phyloP scores from a whole-genome alignment of 2,797 vertebrate species.

The Gymnopithys bicolor region DNA sequence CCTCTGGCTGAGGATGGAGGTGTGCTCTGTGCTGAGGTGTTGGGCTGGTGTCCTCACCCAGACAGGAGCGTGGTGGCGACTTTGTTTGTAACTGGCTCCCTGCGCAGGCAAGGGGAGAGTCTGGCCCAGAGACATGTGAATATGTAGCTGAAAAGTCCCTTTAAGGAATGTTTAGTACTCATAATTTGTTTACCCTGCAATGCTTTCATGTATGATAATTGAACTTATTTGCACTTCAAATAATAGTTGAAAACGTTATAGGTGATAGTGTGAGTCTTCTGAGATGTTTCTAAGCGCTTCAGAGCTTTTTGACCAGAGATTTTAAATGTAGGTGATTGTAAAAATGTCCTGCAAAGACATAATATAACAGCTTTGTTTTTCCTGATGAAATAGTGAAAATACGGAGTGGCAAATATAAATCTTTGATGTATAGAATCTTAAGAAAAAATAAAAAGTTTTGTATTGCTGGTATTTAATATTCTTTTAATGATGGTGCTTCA shows the following conservation, averaged over 20 bases:
- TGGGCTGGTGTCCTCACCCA: neutral
- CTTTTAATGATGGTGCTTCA: neutral
- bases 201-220: neutral
- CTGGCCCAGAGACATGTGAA: neutral
- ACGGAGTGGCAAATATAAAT: neutral
- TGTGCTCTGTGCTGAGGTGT: neutral
- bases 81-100: neutral
- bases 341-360: neutral
- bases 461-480: neutral
- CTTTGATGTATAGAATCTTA: neutral
- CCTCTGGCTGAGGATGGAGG: neutral
- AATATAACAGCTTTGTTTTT: neutral
- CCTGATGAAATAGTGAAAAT: neutral
- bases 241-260: neutral
- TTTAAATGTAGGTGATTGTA: neutral
- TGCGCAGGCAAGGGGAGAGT: neutral
- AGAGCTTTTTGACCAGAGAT: neutral
- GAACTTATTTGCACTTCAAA: neutral
- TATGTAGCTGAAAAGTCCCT: neutral
- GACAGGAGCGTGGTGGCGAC: accelerated
- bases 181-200: accelerated
- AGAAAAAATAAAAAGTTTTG: neutral
- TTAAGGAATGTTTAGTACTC: neutral
- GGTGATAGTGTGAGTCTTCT: neutral
- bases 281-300: neutral